A percentile compares a stretch with the other conserved stretches of the same genome.
Evolutionary conservation across 2,797 vertebrate species (phyloP).

Genomic region (Macrochelys suwanniensis): DNA sequence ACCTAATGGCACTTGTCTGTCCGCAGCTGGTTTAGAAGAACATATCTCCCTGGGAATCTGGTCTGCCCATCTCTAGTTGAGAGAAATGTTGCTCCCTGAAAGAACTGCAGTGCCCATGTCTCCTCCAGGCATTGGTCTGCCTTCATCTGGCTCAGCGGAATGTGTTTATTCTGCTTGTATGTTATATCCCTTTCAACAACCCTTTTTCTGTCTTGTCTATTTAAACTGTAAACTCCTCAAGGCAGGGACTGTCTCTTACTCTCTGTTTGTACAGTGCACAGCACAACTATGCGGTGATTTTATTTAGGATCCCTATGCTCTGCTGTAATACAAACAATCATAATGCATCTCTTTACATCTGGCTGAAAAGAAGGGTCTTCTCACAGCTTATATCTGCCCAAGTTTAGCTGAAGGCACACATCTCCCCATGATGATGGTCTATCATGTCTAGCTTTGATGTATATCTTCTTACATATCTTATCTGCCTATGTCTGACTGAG

Average conservation of each 20-base stretch:
- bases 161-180: neutral
- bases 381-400: neutral
- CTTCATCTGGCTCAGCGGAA: neutral
- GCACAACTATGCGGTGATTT: neutral
- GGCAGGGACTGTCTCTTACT: neutral
- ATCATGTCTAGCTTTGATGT: neutral
- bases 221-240: neutral
- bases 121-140: neutral
- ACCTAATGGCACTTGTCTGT: fast-evolving
- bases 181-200: neutral
- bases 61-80: neutral
- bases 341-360: neutral
- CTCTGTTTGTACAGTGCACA: neutral
- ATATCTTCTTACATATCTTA: neutral
- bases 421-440: fast-evolving
- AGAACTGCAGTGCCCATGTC: neutral
- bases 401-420: neutral
- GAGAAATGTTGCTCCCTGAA: neutral
- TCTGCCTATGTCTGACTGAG: neutral
- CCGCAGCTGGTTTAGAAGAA: neutral
- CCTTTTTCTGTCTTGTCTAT: neutral
- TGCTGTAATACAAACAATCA: neutral
- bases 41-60: neutral
- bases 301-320: neutral
- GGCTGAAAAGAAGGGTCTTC: neutral